These are phyloP conservation scores for Argyrosomus japonicus DNA, from an alignment of 2,113 vertebrate genomes.

Conservation along the genomic window DNA sequence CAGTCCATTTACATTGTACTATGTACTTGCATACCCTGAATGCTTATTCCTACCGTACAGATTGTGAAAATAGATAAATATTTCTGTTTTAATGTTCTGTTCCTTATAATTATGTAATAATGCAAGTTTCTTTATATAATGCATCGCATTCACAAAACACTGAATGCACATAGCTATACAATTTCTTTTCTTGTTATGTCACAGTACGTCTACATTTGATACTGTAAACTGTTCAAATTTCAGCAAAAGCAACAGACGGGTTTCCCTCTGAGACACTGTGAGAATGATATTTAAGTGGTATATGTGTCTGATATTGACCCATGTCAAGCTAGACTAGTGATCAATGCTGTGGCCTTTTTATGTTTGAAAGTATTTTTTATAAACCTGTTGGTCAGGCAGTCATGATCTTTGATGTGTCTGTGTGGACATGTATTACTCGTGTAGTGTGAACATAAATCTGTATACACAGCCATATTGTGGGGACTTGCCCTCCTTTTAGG, in stretches of 20 bases:
- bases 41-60: not conserved
- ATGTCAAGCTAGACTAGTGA: not conserved
- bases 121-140: not conserved
- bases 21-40: not conserved
- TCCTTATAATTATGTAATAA: not conserved
- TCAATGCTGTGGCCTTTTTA: conserved; percentile 32
- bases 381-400: not conserved
- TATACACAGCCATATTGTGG: no score
- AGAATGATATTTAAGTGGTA: conserved; percentile 20
- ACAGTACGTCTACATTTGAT: not conserved
- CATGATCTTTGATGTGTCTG: not conserved
- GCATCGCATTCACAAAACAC: not conserved
- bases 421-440: no score
- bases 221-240: not conserved
- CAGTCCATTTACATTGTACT: no score
- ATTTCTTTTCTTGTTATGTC: not conserved
- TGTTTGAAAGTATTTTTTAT: not conserved
- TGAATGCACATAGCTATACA: not conserved
- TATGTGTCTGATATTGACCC: conserved; percentile 30
- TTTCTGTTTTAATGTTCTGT: not conserved
- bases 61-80: no score
- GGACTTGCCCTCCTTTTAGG: no score
- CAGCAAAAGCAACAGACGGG: conserved; percentile 8
- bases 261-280: conserved; percentile 11
- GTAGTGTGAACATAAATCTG: no score